A percentile compares a stretch with the other conserved stretches of the same genome.
phyloP scores from a whole-genome alignment of 2,888 invertebrate species.

The Abrostola tripartita region DNA sequence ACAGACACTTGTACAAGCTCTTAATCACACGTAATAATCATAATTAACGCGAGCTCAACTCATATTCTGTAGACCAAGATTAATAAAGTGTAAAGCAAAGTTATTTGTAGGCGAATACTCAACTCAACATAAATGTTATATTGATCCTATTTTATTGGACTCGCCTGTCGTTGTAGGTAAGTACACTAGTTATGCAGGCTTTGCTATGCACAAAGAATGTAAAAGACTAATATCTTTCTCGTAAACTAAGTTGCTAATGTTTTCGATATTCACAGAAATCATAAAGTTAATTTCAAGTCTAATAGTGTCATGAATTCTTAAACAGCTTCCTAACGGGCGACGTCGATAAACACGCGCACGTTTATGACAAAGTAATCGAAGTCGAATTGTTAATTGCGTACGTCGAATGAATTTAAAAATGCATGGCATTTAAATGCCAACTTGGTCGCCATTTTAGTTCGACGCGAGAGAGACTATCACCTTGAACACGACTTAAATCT shows the following conservation, averaged over 20 bases:
- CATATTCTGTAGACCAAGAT: constrained; percentile 36
- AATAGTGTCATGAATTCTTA: constrained; percentile 73
- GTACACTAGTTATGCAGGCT: constrained; percentile 37
- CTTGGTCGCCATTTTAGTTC: constrained; percentile 84
- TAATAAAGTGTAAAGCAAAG: constrained; percentile 50
- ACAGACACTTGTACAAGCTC: constrained; percentile 40
- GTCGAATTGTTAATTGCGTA: constrained; percentile 84
- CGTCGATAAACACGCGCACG: constrained; percentile 69
- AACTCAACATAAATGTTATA: constrained; percentile 48
- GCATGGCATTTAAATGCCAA: constrained; percentile 88
- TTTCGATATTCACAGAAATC: constrained; percentile 73
- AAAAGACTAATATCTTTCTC: constrained; percentile 65
- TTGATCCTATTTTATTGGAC: constrained; percentile 51
- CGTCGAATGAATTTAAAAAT: constrained; percentile 86
- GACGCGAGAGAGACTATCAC: constrained; percentile 85
- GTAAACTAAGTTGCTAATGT: constrained; percentile 71
- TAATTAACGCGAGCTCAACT: constrained; percentile 43
- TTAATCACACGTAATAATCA: constrained; percentile 47
- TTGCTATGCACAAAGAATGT: constrained; percentile 50
- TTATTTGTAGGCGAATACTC: constrained; percentile 44
- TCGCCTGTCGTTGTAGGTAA: constrained; percentile 35
- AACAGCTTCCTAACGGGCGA: constrained; percentile 76
- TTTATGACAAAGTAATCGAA: constrained; percentile 86
- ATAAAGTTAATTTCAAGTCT: constrained; percentile 73
- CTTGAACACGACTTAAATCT: constrained; percentile 87